phyloP scores from a whole-genome alignment of 1,140 invertebrate species.

The Sycophaga agraensis region DNA sequence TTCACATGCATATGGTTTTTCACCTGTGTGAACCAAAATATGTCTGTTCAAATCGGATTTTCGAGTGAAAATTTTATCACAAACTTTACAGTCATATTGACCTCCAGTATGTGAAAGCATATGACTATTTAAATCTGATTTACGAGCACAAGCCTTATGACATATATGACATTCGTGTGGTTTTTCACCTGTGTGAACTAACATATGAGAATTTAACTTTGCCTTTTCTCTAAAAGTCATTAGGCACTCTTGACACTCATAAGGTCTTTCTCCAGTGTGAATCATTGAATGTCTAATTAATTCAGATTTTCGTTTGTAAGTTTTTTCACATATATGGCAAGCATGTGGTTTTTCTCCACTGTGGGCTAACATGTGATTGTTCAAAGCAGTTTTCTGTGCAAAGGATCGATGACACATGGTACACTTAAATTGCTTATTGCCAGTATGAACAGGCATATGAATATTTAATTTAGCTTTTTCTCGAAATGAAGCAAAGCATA shows the following conservation, averaged over 20 bases:
- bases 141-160: slow-evolving; percentile 50
- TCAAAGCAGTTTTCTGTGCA: slow-evolving; percentile 47
- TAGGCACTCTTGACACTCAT: slow-evolving; percentile 59
- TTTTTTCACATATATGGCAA: slow-evolving; percentile 60
- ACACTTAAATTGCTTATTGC: slow-evolving; percentile 72
- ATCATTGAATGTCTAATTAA: slow-evolving; percentile 58
- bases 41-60: slow-evolving; percentile 70
- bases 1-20: slow-evolving; percentile 69
- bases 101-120: slow-evolving; percentile 56
- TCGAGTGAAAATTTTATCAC: slow-evolving; percentile 72
- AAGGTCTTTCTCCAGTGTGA: slow-evolving; percentile 61
- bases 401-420: slow-evolving; percentile 55
- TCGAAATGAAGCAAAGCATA: slow-evolving; percentile 58
- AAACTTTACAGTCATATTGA: slow-evolving; percentile 71
- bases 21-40: slow-evolving; percentile 69
- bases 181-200: slow-evolving; percentile 69
- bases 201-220: slow-evolving; percentile 69
- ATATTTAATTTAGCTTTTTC: slow-evolving; percentile 63
- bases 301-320: slow-evolving; percentile 57
- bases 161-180: slow-evolving; percentile 68
- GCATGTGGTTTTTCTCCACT: slow-evolving; percentile 61
- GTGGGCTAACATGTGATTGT: slow-evolving; percentile 52
- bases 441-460: slow-evolving; percentile 70
- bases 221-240: slow-evolving; percentile 62
- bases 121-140: slow-evolving; percentile 53